These are phyloP conservation scores for Sus cebifrons DNA, from an alignment of 2,797 vertebrate species.

Conservation along the genomic window DNA sequence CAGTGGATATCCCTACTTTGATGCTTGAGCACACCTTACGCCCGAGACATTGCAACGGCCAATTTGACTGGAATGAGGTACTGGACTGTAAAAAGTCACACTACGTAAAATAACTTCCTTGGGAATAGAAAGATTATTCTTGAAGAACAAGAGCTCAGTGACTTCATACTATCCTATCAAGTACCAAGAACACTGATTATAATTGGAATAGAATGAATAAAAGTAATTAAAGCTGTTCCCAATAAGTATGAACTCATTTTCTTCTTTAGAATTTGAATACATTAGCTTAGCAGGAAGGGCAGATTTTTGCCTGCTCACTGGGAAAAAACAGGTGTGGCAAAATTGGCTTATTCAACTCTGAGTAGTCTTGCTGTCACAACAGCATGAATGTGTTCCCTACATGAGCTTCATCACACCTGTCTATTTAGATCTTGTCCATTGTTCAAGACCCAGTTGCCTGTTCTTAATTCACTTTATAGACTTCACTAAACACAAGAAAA, in stretches of 20 bases:
- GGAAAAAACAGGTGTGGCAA: not conserved
- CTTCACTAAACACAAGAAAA: not conserved
- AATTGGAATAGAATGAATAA: slow-evolving; percentile 42
- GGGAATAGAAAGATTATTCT: slow-evolving; percentile 41
- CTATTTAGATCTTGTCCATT: not conserved
- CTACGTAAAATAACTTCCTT: slow-evolving; percentile 52
- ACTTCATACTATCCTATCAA: slow-evolving; percentile 46
- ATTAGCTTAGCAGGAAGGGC: not conserved
- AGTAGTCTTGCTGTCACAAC: not conserved
- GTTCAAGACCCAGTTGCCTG: not conserved
- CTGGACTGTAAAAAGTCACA: not conserved
- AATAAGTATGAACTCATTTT: slow-evolving; percentile 64
- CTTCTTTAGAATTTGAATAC: slow-evolving; percentile 18
- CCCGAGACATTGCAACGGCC: slow-evolving; percentile 37
- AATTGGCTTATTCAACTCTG: not conserved
- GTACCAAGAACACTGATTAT: slow-evolving; percentile 41
- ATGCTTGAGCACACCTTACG: not conserved
- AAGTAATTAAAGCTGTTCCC: slow-evolving; percentile 43
- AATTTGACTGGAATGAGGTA: slow-evolving; percentile 55
- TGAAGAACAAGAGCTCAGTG: slow-evolving; percentile 37
- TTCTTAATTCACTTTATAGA: not conserved
- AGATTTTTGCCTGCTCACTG: not conserved
- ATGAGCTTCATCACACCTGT: not conserved
- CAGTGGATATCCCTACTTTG: not conserved
- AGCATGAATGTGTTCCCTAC: not conserved